These are phyloP conservation scores for Pandemis cinnamomeana DNA, from an alignment of 2,888 invertebrate species.

Conservation along the genomic window DNA sequence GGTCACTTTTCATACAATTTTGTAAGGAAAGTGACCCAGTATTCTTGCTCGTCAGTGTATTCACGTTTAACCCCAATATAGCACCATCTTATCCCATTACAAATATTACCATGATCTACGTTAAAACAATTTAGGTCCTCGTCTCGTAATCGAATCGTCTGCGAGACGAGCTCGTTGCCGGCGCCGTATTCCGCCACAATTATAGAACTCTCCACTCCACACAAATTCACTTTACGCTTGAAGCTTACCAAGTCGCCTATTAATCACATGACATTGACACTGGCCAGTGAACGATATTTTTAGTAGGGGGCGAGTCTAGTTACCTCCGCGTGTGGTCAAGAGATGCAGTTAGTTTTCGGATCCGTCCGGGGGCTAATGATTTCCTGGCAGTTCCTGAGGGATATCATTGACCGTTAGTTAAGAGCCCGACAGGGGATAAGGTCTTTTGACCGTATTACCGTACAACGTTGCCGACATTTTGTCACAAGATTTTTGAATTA, in stretches of 20 bases:
- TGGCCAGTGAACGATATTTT: neutral
- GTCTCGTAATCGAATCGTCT: slow-evolving; percentile 68
- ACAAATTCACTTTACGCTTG: slow-evolving; percentile 62
- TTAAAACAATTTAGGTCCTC: slow-evolving; percentile 78
- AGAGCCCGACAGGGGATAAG: too few species aligned
- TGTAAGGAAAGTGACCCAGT: too few species aligned
- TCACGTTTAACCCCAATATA: neutral
- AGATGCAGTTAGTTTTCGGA: too few species aligned
- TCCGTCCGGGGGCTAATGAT: too few species aligned
- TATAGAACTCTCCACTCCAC: slow-evolving; percentile 56
- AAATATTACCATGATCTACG: slow-evolving; percentile 57
- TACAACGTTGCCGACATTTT: too few species aligned
- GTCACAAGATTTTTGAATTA: too few species aligned
- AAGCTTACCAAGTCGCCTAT: slow-evolving; percentile 16
- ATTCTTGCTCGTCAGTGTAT: too few species aligned
- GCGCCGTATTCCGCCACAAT: slow-evolving; percentile 69
- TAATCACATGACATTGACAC: slow-evolving; percentile 16
- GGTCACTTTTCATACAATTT: too few species aligned
- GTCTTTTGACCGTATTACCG: too few species aligned
- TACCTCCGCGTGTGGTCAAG: too few species aligned
- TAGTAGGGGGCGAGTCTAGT: neutral
- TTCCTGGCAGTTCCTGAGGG: too few species aligned
- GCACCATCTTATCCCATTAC: neutral
- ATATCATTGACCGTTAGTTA: too few species aligned
- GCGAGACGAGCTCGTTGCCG: slow-evolving; percentile 52